Percentiles rank a stretch among this genome's conserved stretches.
Conservation (phyloP, 2,888 invertebrate species). For the Anthrax anthrax region DNA sequence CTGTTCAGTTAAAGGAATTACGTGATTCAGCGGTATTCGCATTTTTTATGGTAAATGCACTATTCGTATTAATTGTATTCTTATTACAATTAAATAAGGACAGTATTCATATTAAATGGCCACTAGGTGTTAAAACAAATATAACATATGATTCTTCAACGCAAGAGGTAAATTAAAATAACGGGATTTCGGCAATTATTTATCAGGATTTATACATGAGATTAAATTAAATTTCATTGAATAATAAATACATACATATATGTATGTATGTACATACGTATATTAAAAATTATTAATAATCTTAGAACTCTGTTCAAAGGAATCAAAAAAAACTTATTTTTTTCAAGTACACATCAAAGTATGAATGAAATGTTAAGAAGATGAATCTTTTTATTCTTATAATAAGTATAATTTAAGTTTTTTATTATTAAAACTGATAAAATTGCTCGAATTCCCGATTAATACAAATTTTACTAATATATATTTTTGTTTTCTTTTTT, state of each 20-base stretch:
- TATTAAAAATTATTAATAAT: no score
- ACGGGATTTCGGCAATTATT: slow-evolving; percentile 17
- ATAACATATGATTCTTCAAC: slow-evolving; percentile 80
- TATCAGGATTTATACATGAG: no score
- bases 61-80: slow-evolving; percentile 97
- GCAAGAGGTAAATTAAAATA: slow-evolving; percentile 64
- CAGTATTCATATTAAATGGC: slow-evolving; percentile 91
- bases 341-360: no score
- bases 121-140: slow-evolving; percentile 85
- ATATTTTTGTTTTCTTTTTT: slow-evolving; percentile 20
- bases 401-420: no score
- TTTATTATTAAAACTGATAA: no score
- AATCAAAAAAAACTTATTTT: no score
- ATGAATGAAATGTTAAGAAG: no score
- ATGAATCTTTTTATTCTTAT: no score
- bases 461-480: slow-evolving; percentile 29
- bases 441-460: slow-evolving; percentile 18
- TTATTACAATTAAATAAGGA: slow-evolving; percentile 98
- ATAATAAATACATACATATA: no score
- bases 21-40: slow-evolving; percentile 90
- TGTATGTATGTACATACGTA: no score
- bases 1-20: slow-evolving; percentile 81
- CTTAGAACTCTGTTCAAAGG: no score
- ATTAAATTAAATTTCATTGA: no score
- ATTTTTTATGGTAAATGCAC: slow-evolving; percentile 97